phyloP scores from a whole-genome alignment of 2,888 invertebrate genomes.

The Eupithecia inturbata region DNA sequence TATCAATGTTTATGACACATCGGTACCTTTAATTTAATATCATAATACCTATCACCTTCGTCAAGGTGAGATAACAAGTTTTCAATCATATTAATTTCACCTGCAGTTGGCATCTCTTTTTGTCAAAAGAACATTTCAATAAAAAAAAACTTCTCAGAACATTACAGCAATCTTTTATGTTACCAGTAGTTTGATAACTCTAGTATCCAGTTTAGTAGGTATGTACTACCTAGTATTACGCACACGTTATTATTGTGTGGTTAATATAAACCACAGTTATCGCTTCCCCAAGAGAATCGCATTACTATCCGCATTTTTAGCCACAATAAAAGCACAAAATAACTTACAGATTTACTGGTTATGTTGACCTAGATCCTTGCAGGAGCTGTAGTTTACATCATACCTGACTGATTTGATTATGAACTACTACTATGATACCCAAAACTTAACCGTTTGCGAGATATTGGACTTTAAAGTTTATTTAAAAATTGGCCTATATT shows the following conservation, averaged over 20 bases:
- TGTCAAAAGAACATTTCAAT: neutral
- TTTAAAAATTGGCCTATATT: too few relatives aligned
- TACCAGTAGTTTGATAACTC: neutral
- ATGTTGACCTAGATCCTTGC: too few relatives aligned
- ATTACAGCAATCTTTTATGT: neutral
- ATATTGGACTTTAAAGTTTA: too few relatives aligned
- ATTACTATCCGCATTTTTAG: constrained; percentile 62
- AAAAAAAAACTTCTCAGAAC: neutral
- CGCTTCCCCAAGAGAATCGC: constrained; percentile 54
- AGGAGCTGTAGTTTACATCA: too few relatives aligned
- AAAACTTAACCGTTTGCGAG: too few relatives aligned
- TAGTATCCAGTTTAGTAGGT: neutral
- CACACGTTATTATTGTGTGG: constrained; percentile 26
- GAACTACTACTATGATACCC: too few relatives aligned
- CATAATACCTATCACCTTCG: neutral
- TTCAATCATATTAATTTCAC: neutral
- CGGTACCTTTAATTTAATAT: neutral
- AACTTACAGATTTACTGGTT: too few relatives aligned
- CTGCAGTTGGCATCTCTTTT: neutral
- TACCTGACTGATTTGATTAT: too few relatives aligned
- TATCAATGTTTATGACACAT: neutral
- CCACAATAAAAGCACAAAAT: too few relatives aligned
- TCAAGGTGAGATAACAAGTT: neutral
- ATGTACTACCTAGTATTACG: neutral
- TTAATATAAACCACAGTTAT: constrained; percentile 47